phyloP scores from a whole-genome alignment of 2,888 invertebrate species.

The Teleogryllus oceanicus region DNA sequence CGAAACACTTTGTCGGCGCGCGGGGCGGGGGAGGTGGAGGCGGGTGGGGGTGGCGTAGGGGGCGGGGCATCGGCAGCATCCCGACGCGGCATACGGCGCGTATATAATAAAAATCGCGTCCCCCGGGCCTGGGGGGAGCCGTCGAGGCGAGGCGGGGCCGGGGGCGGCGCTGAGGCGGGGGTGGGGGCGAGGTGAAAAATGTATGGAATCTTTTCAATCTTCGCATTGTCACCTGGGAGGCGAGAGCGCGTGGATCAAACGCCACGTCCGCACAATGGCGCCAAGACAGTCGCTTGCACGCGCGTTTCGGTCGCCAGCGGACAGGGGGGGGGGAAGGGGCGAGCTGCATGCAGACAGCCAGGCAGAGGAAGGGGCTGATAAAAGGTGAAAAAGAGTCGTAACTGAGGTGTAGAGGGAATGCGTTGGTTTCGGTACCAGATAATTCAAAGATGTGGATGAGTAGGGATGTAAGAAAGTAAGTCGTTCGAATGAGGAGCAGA shows the following conservation, averaged over 20 bases:
- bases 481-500: too few relatives aligned
- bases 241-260: constrained; percentile 5
- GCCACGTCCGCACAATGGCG: neutral
- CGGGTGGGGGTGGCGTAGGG: neutral
- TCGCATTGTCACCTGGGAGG: constrained; percentile 7
- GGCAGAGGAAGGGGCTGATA: too few relatives aligned
- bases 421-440: too few relatives aligned
- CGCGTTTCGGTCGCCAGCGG: too few relatives aligned
- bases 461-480: too few relatives aligned
- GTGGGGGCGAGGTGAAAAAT: neutral
- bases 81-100: neutral
- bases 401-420: too few relatives aligned
- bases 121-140: neutral
- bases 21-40: neutral
- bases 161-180: neutral
- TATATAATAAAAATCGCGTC: neutral
- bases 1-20: neutral
- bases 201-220: constrained; percentile 18
- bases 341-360: too few relatives aligned
- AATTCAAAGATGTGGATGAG: too few relatives aligned
- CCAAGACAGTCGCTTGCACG: neutral
- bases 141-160: neutral
- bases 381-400: too few relatives aligned
- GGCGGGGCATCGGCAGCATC: neutral
- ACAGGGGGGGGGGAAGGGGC: too few relatives aligned